Conservation (phyloP, 2,888 invertebrate species). For the Mantis religiosa region DNA sequence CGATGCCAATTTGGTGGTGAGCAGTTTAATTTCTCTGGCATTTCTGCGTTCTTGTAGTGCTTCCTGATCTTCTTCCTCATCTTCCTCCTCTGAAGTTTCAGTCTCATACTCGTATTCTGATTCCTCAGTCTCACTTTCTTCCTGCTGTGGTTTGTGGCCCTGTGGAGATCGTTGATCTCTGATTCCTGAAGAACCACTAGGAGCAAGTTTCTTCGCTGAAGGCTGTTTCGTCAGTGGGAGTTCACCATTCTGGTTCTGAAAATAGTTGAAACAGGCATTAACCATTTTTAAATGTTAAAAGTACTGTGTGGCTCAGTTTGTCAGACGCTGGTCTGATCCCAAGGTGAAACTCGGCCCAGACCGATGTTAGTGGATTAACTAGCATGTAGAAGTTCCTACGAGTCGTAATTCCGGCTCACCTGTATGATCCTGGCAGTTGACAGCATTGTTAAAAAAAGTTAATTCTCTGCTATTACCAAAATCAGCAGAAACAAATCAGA, state of each 20-base stretch:
- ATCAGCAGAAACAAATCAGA: no score
- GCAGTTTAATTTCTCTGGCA: constrained; percentile 66
- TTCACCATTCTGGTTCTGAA: constrained; percentile 5
- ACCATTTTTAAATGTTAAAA: no score
- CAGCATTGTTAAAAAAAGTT: no score
- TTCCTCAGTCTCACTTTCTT: constrained; percentile 53
- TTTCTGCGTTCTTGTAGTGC: constrained; percentile 51
- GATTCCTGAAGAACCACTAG: neutral
- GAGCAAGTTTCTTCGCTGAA: constrained; percentile 35
- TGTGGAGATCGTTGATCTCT: neutral
- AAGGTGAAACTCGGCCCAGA: no score
- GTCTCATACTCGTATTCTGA: constrained; percentile 61
- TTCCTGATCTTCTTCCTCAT: constrained; percentile 31
- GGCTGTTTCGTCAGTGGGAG: constrained; percentile 35
- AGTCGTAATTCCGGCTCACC: no score
- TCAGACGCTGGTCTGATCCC: no score
- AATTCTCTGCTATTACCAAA: no score
- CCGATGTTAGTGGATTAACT: no score
- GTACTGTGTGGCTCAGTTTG: no score
- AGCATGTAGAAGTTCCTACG: no score
- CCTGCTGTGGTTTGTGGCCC: constrained; percentile 30
- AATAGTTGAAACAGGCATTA: neutral
- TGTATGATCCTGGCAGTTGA: no score
- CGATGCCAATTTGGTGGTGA: constrained; percentile 50
- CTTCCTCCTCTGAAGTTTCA: constrained; percentile 56